phyloP scores from a whole-genome alignment of 2,888 invertebrate genomes.

The Hipparchia sbordonii region DNA sequence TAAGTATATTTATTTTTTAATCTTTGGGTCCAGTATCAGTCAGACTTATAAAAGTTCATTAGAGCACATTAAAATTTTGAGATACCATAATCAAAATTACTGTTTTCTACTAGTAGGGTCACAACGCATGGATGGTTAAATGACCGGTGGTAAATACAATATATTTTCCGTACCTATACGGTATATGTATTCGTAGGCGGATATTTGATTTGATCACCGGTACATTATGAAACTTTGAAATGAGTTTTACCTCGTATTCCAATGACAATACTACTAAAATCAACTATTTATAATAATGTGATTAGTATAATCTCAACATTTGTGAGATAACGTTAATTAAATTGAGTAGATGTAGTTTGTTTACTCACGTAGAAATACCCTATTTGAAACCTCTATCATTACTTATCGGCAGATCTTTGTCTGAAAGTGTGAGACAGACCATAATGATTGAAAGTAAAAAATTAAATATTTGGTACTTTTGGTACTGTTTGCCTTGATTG shows the following conservation, averaged over 20 bases:
- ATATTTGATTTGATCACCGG: no score
- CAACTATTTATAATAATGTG: constrained; percentile 23
- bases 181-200: no score
- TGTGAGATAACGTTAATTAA: constrained; percentile 2
- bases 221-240: not conserved
- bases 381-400: not conserved
- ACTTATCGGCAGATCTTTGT: not conserved
- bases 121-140: no score
- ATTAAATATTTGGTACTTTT: not conserved
- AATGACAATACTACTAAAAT: constrained; percentile 65
- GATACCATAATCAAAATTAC: constrained; percentile 28
- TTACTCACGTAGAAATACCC: constrained; percentile 10
- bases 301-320: constrained; percentile 8
- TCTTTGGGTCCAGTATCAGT: constrained; percentile 60
- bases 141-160: no score
- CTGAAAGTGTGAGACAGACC: not conserved
- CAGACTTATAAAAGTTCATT: constrained; percentile 35
- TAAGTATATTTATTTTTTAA: constrained; percentile 41
- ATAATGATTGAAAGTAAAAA: not conserved
- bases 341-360: constrained; percentile 19
- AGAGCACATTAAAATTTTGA: not conserved
- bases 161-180: no score
- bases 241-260: constrained; percentile 58
- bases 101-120: constrained; percentile 42
- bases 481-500: not conserved